Conservation (phyloP, 35 echinoderm and acorn worm species). For the Lytechinus pictus region DNA sequence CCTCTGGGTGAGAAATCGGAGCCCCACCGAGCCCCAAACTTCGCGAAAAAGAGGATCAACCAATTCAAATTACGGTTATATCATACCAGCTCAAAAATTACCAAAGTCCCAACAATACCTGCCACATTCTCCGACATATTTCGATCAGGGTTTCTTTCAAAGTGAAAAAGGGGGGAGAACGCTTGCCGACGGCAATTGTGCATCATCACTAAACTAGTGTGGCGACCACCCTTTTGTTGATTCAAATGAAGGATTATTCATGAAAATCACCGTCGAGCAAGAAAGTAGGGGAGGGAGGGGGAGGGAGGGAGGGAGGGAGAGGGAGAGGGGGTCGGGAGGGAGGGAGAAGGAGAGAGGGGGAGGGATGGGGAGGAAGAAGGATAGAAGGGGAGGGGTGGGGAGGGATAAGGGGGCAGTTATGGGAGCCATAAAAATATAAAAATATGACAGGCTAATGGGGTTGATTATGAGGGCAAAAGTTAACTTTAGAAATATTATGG, state of each 20-base stretch:
- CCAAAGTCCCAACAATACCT: slow-evolving; percentile 47
- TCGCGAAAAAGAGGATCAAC: slow-evolving; percentile 42
- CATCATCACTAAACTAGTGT: slow-evolving; percentile 4
- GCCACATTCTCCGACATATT: slow-evolving; percentile 48
- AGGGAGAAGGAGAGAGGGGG: not conserved
- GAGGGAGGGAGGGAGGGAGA: not conserved
- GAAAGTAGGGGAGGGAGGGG: not conserved
- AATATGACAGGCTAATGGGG: no score
- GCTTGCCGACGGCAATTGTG: not conserved
- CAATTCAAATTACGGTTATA: slow-evolving; percentile 48
- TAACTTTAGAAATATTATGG: not conserved
- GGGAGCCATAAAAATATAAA: not conserved
- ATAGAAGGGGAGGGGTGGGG: not conserved
- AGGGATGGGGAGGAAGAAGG: no score
- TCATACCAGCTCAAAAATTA: slow-evolving; percentile 52
- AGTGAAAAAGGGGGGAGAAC: not conserved
- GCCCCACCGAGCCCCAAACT: slow-evolving; percentile 8
- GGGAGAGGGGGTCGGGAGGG: not conserved
- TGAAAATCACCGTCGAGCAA: not conserved
- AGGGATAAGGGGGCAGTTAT: not conserved
- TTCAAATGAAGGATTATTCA: not conserved
- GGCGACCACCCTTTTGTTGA: slow-evolving; percentile 38
- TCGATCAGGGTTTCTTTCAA: slow-evolving; percentile 23
- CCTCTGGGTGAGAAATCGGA: slow-evolving; percentile 44
- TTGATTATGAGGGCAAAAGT: not conserved